Evolutionary conservation across 2,797 vertebrate genomes (phyloP).

Genomic region (Anolis apletophallus): DNA sequence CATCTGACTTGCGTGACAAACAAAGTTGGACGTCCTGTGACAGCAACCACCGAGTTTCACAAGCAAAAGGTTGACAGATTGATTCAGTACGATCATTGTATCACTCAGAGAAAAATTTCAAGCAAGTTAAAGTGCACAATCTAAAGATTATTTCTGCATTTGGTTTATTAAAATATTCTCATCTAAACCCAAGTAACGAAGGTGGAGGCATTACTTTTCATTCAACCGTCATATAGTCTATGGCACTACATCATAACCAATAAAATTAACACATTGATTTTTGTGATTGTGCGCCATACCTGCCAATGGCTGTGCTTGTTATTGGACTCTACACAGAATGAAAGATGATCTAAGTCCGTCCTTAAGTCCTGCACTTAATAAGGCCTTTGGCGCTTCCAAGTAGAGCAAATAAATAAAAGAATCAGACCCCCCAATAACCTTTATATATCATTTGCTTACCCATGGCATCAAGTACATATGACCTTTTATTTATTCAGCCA

Average conservation of each 20-base stretch:
- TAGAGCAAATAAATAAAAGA: constrained; percentile 16
- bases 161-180: too few species aligned
- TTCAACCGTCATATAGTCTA: too few species aligned
- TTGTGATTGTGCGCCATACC: background rate
- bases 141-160: too few species aligned
- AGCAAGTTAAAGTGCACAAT: too few species aligned
- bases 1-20: too few species aligned
- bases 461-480: background rate
- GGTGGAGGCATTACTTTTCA: too few species aligned
- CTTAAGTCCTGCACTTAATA: constrained; percentile 11
- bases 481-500: constrained; percentile 58
- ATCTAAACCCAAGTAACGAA: too few species aligned
- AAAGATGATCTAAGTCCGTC: background rate
- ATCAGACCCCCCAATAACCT: constrained; percentile 22
- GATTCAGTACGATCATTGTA: too few species aligned
- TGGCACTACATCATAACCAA: background rate
- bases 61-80: too few species aligned
- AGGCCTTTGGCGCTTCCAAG: background rate
- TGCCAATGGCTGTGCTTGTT: background rate
- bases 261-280: background rate
- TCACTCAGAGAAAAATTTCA: too few species aligned
- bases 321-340: background rate
- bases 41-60: too few species aligned
- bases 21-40: too few species aligned
- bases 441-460: constrained; percentile 31